phyloP scores from a whole-genome alignment of 2,113 vertebrate genomes.

The Gavialis gangeticus region DNA sequence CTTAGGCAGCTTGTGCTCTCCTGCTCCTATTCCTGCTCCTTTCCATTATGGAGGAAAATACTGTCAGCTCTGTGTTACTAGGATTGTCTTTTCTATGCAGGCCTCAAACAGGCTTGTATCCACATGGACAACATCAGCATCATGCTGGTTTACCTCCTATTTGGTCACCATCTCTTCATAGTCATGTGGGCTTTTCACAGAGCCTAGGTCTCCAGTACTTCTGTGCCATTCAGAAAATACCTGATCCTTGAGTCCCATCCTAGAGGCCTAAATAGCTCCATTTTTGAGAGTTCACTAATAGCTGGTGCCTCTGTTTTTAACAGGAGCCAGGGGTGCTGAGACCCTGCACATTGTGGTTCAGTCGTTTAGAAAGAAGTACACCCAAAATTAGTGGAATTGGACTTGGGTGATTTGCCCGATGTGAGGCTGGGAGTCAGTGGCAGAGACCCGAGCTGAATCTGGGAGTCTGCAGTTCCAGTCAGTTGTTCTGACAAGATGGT shows the following conservation, averaged over 20 bases:
- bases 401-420: accelerated
- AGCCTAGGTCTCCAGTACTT: not conserved
- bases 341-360: not conserved
- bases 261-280: not conserved
- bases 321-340: not conserved
- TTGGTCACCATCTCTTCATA: accelerated
- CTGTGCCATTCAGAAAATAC: too few species aligned
- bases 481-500: not conserved
- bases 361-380: not conserved
- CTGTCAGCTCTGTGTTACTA: not conserved
- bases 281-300: not conserved
- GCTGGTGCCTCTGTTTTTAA: accelerated
- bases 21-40: constrained; percentile 24
- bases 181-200: not conserved
- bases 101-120: accelerated
- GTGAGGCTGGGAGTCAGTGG: accelerated
- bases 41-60: not conserved
- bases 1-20: not conserved
- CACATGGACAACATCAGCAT: not conserved
- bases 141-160: not conserved
- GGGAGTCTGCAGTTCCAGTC: not conserved
- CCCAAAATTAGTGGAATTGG: not conserved
- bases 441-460: not conserved
- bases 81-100: constrained; percentile 13
- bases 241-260: not conserved